phyloP scores from a whole-genome alignment of 2,888 invertebrate genomes.

The Osmoderma eremita region DNA sequence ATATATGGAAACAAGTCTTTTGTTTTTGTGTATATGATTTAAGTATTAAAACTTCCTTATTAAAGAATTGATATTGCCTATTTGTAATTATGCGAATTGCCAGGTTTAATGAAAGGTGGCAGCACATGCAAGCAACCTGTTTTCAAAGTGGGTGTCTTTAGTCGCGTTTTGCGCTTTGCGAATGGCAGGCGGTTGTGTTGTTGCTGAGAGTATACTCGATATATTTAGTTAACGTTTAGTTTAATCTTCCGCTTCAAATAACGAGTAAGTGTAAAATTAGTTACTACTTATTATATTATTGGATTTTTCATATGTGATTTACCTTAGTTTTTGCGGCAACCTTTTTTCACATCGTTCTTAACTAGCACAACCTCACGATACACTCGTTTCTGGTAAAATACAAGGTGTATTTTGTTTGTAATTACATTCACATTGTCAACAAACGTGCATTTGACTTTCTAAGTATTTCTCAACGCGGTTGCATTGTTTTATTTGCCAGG shows the following conservation, averaged over 20 bases:
- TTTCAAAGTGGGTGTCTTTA: slow-evolving; percentile 48
- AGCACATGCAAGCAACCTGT: slow-evolving; percentile 48
- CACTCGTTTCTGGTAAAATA: neutral
- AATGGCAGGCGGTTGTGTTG: slow-evolving; percentile 37
- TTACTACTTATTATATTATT: neutral
- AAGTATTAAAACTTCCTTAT: no score
- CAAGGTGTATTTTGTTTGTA: slow-evolving; percentile 28
- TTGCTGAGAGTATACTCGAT: slow-evolving; percentile 4
- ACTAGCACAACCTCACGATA: slow-evolving; percentile 1
- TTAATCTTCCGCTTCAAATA: neutral
- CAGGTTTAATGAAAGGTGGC: slow-evolving; percentile 46
- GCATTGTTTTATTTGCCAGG: slow-evolving; percentile 13
- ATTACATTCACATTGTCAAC: slow-evolving; percentile 31
- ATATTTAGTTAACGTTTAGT: slow-evolving; percentile 29
- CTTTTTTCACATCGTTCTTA: slow-evolving; percentile 2
- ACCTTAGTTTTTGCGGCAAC: neutral
- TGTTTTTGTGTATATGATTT: no score
- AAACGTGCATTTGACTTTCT: slow-evolving; percentile 36
- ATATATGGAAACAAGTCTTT: no score
- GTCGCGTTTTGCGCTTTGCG: slow-evolving; percentile 45
- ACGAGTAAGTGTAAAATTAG: slow-evolving; percentile 29
- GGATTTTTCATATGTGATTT: neutral
- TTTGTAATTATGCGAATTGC: slow-evolving; percentile 11
- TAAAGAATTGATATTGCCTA: no score
- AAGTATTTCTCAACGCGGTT: slow-evolving; percentile 26